phyloP scores from a whole-genome alignment of 2,113 vertebrate species.

The Saccopteryx bilineata region DNA sequence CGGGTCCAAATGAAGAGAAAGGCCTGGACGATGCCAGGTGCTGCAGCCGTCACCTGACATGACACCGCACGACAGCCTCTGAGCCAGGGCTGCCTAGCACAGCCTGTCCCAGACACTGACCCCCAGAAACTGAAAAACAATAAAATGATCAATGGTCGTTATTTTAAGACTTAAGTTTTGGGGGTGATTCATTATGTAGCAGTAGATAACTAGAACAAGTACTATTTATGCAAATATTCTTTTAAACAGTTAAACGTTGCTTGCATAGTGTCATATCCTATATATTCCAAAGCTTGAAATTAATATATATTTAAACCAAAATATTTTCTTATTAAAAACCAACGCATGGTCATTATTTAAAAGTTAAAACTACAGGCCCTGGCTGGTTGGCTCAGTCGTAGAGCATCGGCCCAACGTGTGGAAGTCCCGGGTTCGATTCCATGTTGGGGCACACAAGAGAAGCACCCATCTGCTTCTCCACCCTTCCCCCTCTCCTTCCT shows the following conservation, averaged over 20 bases:
- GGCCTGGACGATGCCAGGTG: neutral
- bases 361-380: neutral
- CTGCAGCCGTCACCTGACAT: neutral
- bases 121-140: neutral
- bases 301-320: slow-evolving; percentile 13
- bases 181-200: neutral
- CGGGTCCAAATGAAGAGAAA: neutral
- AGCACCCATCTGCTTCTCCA: too few relatives aligned
- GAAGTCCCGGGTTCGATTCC: too few relatives aligned
- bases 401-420: too few relatives aligned
- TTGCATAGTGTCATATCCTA: neutral
- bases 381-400: too few relatives aligned
- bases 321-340: slow-evolving; percentile 35
- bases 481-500: too few relatives aligned
- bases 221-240: neutral
- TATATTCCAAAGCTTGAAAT: slow-evolving; percentile 36
- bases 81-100: neutral
- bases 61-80: neutral
- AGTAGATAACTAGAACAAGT: neutral
- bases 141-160: neutral
- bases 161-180: neutral
- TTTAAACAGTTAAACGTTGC: slow-evolving; percentile 12
- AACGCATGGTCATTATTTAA: neutral
- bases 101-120: neutral
- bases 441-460: too few relatives aligned